These are phyloP conservation scores for Drosophila affinis DNA, from an alignment of 2,888 invertebrate species.

Conservation along the genomic window DNA sequence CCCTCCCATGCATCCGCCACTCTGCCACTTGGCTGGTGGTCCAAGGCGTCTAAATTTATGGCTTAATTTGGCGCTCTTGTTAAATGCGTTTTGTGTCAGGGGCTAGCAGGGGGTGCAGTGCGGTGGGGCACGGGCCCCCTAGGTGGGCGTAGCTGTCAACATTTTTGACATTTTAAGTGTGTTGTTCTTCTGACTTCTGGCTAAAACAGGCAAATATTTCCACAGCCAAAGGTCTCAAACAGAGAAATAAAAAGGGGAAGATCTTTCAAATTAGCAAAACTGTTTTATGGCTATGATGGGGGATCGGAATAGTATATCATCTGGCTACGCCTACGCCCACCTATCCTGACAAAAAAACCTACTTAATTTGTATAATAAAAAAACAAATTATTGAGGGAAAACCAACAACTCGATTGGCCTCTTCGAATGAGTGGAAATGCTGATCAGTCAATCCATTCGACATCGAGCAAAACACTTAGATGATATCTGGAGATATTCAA, in stretches of 20 bases:
- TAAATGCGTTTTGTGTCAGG: conserved; percentile 63
- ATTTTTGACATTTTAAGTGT: conserved; percentile 71
- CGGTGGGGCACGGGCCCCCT: not conserved
- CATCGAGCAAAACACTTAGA: too few species aligned
- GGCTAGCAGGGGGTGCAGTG: conserved; percentile 46
- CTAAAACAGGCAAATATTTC: conserved; percentile 58
- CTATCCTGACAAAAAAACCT: too few species aligned
- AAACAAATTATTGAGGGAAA: too few species aligned
- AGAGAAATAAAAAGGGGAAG: not conserved
- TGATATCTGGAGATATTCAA: too few species aligned
- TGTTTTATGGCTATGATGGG: not conserved
- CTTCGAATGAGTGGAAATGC: too few species aligned
- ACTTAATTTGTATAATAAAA: too few species aligned
- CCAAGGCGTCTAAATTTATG: conserved; percentile 67
- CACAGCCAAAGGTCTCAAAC: conserved; percentile 32
- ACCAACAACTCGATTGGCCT: too few species aligned
- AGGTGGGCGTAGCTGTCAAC: conserved; percentile 69
- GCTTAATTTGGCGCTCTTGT: conserved; percentile 74
- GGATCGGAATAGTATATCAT: not conserved
- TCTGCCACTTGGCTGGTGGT: conserved; percentile 68
- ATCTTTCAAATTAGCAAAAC: conserved; percentile 13
- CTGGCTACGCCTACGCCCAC: too few species aligned
- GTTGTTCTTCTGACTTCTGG: conserved; percentile 54
- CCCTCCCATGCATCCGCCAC: conserved; percentile 16
- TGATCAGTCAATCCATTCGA: too few species aligned